Evolutionary conservation across 2,888 invertebrate species (phyloP).

Genomic region (Boloria euphrosyne): DNA sequence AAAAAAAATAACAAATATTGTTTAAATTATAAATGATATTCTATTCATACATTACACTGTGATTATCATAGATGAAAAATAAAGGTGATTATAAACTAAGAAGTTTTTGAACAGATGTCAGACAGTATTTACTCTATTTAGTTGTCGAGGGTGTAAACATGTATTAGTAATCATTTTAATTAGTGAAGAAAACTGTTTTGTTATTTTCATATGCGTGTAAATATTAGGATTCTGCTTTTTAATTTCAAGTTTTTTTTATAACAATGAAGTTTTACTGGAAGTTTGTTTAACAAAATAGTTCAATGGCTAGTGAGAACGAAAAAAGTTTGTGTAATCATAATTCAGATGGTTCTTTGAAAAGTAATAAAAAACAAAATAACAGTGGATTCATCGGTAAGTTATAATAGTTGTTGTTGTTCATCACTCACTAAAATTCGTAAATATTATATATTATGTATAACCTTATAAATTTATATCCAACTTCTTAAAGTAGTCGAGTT

Average conservation of each 20-base stretch:
- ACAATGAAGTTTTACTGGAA: slow-evolving; percentile 26
- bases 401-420: slow-evolving; percentile 16
- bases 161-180: slow-evolving; percentile 47
- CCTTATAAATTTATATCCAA: slow-evolving; percentile 21
- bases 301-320: slow-evolving; percentile 81
- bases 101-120: slow-evolving; percentile 47
- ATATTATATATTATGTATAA: slow-evolving; percentile 20
- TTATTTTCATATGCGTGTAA: slow-evolving; percentile 51
- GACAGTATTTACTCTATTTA: slow-evolving; percentile 45
- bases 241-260: slow-evolving; percentile 22
- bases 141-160: slow-evolving; percentile 71
- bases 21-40: no score
- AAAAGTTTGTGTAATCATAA: slow-evolving; percentile 76
- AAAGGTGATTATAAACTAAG: no score
- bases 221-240: slow-evolving; percentile 25
- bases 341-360: slow-evolving; percentile 72
- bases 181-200: slow-evolving; percentile 50
- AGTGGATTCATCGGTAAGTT: slow-evolving; percentile 65
- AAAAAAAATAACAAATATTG: no score
- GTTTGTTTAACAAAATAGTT: slow-evolving; percentile 51
- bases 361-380: slow-evolving; percentile 63
- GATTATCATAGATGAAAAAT: no score
- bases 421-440: background rate
- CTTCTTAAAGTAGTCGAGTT: slow-evolving; percentile 2
- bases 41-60: no score